phyloP scores from a whole-genome alignment of 1,140 invertebrate species.

The Brachionus manjavacas region DNA sequence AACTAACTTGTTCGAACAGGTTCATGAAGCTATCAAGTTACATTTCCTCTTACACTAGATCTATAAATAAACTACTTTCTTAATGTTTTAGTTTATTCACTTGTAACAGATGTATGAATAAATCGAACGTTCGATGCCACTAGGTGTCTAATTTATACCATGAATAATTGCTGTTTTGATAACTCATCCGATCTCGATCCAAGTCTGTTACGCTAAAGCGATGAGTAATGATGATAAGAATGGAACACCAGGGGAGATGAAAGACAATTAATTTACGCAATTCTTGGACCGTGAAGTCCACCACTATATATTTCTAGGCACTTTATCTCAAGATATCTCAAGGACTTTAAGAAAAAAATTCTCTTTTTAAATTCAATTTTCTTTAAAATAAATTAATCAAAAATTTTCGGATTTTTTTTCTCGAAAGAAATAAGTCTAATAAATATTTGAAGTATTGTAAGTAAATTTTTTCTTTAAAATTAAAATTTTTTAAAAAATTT shows the following conservation, averaged over 20 bases:
- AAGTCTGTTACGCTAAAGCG: neutral
- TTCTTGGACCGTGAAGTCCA: neutral
- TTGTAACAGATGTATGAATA: constrained; percentile 29
- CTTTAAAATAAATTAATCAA: too few species aligned
- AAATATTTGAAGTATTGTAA: too few species aligned
- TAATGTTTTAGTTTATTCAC: neutral
- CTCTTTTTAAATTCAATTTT: neutral
- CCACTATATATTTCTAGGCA: neutral
- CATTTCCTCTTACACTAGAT: neutral
- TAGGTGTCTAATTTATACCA: constrained; percentile 26
- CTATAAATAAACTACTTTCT: neutral
- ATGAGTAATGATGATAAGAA: neutral
- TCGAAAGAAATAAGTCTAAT: too few species aligned
- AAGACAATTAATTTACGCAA: neutral
- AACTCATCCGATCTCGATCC: constrained; percentile 12
- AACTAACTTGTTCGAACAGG: constrained; percentile 1
- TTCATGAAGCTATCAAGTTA: neutral
- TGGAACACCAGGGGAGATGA: neutral
- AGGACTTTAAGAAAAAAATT: neutral
- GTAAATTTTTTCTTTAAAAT: too few species aligned
- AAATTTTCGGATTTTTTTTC: neutral
- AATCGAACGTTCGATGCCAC: neutral
- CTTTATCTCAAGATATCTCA: neutral
- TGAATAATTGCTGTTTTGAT: constrained; percentile 27
- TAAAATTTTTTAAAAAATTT: too few species aligned